These are phyloP conservation scores for Oostethus manadensis DNA, from an alignment of 2,113 vertebrate genomes.

Conservation along the genomic window DNA sequence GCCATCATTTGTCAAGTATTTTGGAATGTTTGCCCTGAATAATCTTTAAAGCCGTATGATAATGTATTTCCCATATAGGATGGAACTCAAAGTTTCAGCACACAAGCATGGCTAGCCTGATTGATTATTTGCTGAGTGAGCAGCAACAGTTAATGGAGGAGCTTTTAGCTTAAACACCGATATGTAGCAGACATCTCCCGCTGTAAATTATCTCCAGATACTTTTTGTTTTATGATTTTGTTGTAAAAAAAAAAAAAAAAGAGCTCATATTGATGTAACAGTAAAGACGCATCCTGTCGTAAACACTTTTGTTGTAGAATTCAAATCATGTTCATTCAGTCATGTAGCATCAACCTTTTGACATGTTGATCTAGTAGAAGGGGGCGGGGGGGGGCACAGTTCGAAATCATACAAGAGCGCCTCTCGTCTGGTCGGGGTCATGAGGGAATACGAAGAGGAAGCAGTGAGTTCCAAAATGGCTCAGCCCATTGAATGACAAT, in stretches of 20 bases:
- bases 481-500: slow-evolving; percentile 76
- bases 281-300: slow-evolving; percentile 15
- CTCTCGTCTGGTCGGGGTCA: slow-evolving; percentile 73
- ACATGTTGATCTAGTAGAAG: slow-evolving; percentile 32
- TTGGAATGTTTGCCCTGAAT: too few species aligned
- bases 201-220: slow-evolving; percentile 25
- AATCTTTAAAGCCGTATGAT: slow-evolving; percentile 5
- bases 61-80: slow-evolving; percentile 4
- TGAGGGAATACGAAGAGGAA: slow-evolving; percentile 72
- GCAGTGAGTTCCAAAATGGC: slow-evolving; percentile 69
- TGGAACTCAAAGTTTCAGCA: slow-evolving; percentile 1
- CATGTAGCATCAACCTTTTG: slow-evolving; percentile 22
- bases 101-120: slow-evolving; percentile 24
- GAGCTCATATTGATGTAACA: slow-evolving; percentile 22
- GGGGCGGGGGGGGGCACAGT: slow-evolving; percentile 35
- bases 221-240: slow-evolving; percentile 15
- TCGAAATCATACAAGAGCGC: slow-evolving; percentile 78
- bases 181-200: slow-evolving; percentile 15
- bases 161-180: slow-evolving; percentile 45
- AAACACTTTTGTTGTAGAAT: slow-evolving; percentile 8
- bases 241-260: slow-evolving; percentile 23
- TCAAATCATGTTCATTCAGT: slow-evolving; percentile 20
- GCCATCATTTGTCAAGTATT: too few species aligned
- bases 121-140: slow-evolving; percentile 52
- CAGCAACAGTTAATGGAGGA: slow-evolving; percentile 39